Evolutionary conservation across 2,797 vertebrate genomes (phyloP).

Genomic region (Aldrovandia affinis): DNA sequence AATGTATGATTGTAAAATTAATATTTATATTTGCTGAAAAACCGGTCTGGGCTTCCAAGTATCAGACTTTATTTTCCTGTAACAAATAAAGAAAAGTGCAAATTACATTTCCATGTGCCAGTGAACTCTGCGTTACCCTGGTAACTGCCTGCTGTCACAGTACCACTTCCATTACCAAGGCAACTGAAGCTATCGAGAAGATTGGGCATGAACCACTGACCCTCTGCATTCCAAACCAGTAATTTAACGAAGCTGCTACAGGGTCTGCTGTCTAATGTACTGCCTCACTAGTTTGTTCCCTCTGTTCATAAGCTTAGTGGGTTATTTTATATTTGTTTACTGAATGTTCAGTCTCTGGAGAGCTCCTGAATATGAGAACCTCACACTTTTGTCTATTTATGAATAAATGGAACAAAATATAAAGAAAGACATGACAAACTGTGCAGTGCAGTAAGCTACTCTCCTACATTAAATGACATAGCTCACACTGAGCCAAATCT

Average conservation of each 20-base stretch:
- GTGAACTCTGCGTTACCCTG: slow-evolving; percentile 39
- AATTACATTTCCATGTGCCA: slow-evolving; percentile 20
- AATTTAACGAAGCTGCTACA: slow-evolving; percentile 17
- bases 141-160: slow-evolving; percentile 49
- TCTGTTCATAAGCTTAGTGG: background rate
- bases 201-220: slow-evolving; percentile 30
- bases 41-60: background rate
- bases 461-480: background rate
- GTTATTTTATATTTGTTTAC: slow-evolving; percentile 21
- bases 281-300: slow-evolving; percentile 3
- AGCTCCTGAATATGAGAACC: background rate
- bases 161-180: slow-evolving; percentile 50
- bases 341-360: background rate
- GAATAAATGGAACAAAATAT: background rate
- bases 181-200: slow-evolving; percentile 36
- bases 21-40: background rate
- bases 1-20: background rate
- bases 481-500: background rate
- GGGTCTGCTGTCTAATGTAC: slow-evolving; percentile 10
- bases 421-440: background rate
- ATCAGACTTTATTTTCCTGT: background rate
- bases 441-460: background rate
- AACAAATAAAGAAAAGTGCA: background rate
- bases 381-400: background rate
- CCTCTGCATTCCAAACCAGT: slow-evolving; percentile 12